Conservation (phyloP, 2,113 vertebrate genomes). For the Chroicocephalus ridibundus region DNA sequence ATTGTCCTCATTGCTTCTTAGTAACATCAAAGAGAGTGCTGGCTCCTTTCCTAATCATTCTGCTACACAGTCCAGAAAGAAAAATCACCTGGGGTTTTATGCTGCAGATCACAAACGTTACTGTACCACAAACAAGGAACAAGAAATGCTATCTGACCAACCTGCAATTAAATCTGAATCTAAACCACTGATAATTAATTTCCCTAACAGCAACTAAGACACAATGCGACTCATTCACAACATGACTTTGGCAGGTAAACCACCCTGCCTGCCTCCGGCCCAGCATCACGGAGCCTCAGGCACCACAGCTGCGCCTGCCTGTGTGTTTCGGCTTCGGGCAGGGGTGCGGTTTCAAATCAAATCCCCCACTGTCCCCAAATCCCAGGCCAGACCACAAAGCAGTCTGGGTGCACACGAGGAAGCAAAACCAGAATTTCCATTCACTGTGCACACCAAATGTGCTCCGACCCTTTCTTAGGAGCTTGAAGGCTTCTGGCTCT, state of each 20-base stretch:
- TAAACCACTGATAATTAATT: background rate
- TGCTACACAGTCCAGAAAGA: background rate
- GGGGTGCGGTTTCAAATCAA: background rate
- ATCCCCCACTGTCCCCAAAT: background rate
- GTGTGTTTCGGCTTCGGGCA: background rate
- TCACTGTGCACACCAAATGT: background rate
- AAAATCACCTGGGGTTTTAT: background rate
- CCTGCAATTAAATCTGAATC: background rate
- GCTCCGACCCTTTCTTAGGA: background rate
- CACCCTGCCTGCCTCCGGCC: background rate
- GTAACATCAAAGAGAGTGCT: background rate
- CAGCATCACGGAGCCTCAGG: background rate
- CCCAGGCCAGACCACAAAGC: background rate
- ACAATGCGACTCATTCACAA: background rate
- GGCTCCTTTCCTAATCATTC: background rate
- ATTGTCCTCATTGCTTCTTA: background rate
- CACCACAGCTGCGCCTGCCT: accelerated
- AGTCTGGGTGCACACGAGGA: background rate
- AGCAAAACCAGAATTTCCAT: background rate
- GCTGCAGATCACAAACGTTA: background rate
- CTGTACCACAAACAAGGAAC: background rate
- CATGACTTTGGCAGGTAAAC: background rate
- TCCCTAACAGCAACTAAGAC: background rate
- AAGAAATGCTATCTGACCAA: background rate
- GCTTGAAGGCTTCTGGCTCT: accelerated